Conservation (phyloP, 2,113 vertebrate species). For the Chaetura pelagica region DNA sequence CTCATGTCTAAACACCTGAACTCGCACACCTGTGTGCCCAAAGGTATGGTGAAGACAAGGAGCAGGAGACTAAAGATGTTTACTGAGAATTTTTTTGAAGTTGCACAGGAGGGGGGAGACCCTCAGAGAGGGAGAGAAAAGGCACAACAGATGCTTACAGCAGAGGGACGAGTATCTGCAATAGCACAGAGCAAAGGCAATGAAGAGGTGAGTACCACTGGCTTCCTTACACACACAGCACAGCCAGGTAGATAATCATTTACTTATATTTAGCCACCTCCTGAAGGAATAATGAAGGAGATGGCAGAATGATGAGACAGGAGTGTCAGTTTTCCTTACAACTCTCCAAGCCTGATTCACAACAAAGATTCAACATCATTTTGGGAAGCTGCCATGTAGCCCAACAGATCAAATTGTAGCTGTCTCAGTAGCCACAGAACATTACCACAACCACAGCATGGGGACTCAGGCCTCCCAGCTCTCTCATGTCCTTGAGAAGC, state of each 20-base stretch:
- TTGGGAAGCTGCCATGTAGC: background rate
- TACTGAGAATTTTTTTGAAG: background rate
- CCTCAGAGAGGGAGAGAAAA: background rate
- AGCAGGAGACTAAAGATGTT: background rate
- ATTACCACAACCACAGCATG: background rate
- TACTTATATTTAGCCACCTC: constrained; percentile 13
- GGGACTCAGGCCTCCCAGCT: background rate
- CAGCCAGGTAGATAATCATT: background rate
- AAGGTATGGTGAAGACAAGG: background rate
- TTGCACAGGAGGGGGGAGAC: background rate
- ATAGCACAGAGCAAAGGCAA: background rate
- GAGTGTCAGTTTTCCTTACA: background rate
- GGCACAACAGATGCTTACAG: background rate
- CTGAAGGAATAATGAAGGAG: background rate
- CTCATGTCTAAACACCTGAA: background rate
- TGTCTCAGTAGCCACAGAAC: background rate
- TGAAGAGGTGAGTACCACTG: background rate
- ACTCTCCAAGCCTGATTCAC: background rate
- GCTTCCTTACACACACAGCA: fast-evolving
- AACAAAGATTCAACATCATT: background rate
- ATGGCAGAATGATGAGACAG: background rate
- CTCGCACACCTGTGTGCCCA: background rate
- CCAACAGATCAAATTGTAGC: background rate
- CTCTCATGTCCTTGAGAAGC: background rate
- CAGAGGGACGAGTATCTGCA: background rate